Conservation (phyloP, 2,888 invertebrate species). For the Zonitis immaculata region DNA sequence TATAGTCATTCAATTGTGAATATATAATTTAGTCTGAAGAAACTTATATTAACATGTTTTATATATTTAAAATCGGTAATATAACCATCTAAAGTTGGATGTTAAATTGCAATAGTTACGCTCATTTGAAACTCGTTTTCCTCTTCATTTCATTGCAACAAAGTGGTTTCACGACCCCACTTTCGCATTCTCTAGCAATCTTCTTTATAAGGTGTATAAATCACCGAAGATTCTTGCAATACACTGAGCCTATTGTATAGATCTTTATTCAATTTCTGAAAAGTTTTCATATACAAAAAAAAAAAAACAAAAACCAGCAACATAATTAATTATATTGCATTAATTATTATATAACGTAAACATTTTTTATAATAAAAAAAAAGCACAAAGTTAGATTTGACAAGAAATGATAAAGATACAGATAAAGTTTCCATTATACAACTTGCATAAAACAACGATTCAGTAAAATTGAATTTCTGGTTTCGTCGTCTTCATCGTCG, state of each 20-base stretch:
- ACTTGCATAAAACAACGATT: constrained; percentile 11
- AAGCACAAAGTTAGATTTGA: neutral
- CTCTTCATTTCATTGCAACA: constrained; percentile 48
- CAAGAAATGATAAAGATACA: neutral
- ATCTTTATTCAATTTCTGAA: neutral
- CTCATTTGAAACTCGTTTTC: constrained; percentile 47
- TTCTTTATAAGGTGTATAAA: constrained; percentile 48
- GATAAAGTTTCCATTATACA: neutral
- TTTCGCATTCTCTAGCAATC: constrained; percentile 43
- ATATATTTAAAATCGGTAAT: constrained; percentile 20
- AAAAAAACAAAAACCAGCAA: too few species aligned
- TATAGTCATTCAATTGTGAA: too few species aligned
- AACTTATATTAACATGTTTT: constrained; percentile 34
- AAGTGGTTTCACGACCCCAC: constrained; percentile 44
- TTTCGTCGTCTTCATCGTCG: neutral
- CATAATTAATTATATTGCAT: too few species aligned
- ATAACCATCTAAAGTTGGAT: constrained; percentile 28
- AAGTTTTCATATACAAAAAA: too few species aligned
- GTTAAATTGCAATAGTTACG: constrained; percentile 44
- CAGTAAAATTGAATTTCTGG: constrained; percentile 11
- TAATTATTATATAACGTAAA: too few species aligned
- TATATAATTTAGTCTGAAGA: too few species aligned
- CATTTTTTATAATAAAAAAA: too few species aligned
- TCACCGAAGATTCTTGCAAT: constrained; percentile 34
- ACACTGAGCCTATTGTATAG: constrained; percentile 15